Percentiles rank a stretch among this genome's conserved stretches.
phyloP scores from a whole-genome alignment of 2,797 vertebrate genomes.

The Brotula barbata region DNA sequence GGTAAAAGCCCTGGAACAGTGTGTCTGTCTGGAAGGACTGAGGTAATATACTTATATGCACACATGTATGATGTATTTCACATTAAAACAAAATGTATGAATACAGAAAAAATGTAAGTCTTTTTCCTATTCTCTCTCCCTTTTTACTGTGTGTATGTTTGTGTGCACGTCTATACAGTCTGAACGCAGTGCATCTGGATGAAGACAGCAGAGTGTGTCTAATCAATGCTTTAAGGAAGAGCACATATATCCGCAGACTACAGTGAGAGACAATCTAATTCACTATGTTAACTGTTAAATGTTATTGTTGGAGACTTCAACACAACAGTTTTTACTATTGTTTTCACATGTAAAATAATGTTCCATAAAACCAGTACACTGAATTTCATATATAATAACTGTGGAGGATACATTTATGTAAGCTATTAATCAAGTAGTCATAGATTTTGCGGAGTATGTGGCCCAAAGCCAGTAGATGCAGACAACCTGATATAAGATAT shows the following conservation, averaged over 20 bases:
- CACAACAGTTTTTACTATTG: no score
- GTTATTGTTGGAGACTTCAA: no score
- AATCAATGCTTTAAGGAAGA: conserved; percentile 59
- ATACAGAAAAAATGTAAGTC: not conserved
- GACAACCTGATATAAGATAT: not conserved
- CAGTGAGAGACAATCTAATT: conserved; percentile 73
- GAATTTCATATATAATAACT: no score
- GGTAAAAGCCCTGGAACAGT: conserved; percentile 59
- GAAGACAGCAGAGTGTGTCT: conserved; percentile 61
- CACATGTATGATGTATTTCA: not conserved
- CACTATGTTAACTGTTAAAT: no score
- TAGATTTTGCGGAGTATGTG: no score
- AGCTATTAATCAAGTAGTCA: no score
- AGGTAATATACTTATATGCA: conserved; percentile 55
- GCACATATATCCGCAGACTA: conserved; percentile 74
- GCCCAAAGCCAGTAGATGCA: not conserved
- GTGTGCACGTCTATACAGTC: conserved; percentile 63
- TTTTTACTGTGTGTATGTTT: conserved; percentile 15
- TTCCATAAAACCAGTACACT: no score
- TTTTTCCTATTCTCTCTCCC: not conserved
- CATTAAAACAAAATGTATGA: not conserved
- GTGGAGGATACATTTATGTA: no score
- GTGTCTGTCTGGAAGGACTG: conserved; percentile 65
- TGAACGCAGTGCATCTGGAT: conserved; percentile 75
- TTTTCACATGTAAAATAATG: no score